phyloP scores from a whole-genome alignment of 2,113 vertebrate genomes.

The Barbus barbus region DNA sequence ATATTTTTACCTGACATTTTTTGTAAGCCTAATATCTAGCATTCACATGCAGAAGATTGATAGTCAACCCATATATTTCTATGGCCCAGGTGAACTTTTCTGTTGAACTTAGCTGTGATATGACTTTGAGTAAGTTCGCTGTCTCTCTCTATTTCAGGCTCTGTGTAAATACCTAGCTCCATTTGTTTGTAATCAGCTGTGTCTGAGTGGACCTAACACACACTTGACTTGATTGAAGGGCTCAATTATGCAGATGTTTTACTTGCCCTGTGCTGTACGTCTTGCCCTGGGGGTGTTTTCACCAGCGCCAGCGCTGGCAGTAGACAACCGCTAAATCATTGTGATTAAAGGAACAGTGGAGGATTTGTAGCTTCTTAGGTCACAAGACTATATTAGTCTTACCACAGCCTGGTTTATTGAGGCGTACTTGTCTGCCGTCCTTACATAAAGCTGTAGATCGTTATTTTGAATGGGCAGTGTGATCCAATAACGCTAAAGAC shows the following conservation, averaged over 20 bases:
- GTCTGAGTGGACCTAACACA: conserved; percentile 37
- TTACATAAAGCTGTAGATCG: conserved; percentile 15
- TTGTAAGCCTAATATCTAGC: neutral
- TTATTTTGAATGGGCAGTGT: conserved; percentile 10
- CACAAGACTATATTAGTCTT: conserved; percentile 30
- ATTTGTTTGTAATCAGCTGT: conserved; percentile 32
- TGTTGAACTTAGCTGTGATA: conserved; percentile 1
- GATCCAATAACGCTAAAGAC: conserved; percentile 26
- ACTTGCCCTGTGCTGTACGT: conserved; percentile 34
- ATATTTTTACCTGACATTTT: neutral
- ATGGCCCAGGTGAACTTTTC: conserved; percentile 17
- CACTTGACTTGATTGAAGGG: conserved; percentile 44
- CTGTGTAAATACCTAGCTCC: conserved; percentile 6
- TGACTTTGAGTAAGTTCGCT: conserved; percentile 2
- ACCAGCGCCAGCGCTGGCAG: neutral
- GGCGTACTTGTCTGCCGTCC: neutral
- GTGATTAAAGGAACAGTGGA: conserved; percentile 14
- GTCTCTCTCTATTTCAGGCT: conserved; percentile 21
- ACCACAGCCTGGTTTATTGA: neutral
- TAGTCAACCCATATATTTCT: neutral
- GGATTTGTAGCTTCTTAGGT: conserved; percentile 36
- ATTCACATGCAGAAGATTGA: neutral
- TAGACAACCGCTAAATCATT: conserved; percentile 42
- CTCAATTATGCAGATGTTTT: conserved; percentile 45
- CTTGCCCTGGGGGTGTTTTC: conserved; percentile 42